These are phyloP conservation scores for Rhagonycha fulva DNA, from an alignment of 2,888 invertebrate genomes.

Conservation along the genomic window DNA sequence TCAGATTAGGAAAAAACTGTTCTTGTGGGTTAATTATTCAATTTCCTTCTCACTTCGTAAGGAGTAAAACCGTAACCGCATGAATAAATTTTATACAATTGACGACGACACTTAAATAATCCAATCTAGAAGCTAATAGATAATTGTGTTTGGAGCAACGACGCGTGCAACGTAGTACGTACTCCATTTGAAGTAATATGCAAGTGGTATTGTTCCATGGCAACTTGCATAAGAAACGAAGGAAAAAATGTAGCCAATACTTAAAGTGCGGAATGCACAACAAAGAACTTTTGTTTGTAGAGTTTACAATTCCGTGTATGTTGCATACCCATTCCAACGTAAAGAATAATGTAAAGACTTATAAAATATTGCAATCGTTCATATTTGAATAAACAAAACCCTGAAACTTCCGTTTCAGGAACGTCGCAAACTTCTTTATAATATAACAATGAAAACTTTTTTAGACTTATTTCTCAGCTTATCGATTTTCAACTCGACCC, in stretches of 20 bases:
- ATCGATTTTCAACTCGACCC: neutral
- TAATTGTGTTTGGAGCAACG: neutral
- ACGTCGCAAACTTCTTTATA: neutral
- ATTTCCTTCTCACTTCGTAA: neutral
- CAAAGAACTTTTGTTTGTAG: slow-evolving; percentile 18
- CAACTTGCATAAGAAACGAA: neutral
- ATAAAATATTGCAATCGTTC: neutral
- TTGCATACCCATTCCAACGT: neutral
- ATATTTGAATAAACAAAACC: neutral
- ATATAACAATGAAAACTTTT: neutral
- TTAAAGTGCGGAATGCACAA: slow-evolving; percentile 12
- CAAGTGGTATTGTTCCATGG: neutral
- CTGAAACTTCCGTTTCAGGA: neutral
- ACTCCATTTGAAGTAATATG: neutral
- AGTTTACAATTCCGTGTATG: neutral
- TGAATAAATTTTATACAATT: neutral
- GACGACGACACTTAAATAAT: neutral
- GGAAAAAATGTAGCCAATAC: neutral
- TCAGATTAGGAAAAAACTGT: neutral
- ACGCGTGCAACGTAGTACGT: neutral
- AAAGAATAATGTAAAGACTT: neutral
- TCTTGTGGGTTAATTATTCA: neutral
- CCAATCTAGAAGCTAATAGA: neutral
- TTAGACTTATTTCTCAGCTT: neutral
- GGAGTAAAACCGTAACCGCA: neutral